phyloP scores from a whole-genome alignment of 2,888 invertebrate genomes.

The Osmoderma eremita region DNA sequence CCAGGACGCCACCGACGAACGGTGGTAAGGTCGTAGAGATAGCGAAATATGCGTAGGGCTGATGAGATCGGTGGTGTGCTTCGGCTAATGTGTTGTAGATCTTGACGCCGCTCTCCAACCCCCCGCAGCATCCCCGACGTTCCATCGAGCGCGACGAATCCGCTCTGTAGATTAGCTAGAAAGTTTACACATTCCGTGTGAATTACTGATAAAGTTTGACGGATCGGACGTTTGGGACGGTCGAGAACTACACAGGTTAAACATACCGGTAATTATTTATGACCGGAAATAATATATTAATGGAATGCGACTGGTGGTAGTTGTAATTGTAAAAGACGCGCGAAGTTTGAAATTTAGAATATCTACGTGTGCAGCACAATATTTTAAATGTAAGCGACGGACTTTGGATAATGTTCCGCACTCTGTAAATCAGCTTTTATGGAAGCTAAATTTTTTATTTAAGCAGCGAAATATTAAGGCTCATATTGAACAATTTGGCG shows the following conservation, averaged over 20 bases:
- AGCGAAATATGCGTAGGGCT: conserved; percentile 26
- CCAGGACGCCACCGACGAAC: neutral
- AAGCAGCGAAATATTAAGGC: no score
- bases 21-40: neutral
- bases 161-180: conserved; percentile 35
- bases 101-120: neutral
- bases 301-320: neutral
- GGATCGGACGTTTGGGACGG: conserved; percentile 33
- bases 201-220: conserved; percentile 39
- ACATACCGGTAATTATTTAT: conserved; percentile 35
- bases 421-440: no score
- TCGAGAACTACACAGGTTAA: conserved; percentile 31
- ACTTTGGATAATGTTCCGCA: no score
- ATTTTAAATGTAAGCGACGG: no score
- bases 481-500: no score
- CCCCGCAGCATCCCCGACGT: neutral
- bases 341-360: no score
- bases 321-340: no score
- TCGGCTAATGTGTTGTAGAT: conserved; percentile 24
- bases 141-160: conserved; percentile 20
- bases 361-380: no score
- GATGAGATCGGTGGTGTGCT: conserved; percentile 16
- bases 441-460: no score
- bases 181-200: conserved; percentile 40
- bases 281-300: conserved; percentile 26